phyloP scores from a whole-genome alignment of 2,888 invertebrate species.

The Dermolepida albohirtum region DNA sequence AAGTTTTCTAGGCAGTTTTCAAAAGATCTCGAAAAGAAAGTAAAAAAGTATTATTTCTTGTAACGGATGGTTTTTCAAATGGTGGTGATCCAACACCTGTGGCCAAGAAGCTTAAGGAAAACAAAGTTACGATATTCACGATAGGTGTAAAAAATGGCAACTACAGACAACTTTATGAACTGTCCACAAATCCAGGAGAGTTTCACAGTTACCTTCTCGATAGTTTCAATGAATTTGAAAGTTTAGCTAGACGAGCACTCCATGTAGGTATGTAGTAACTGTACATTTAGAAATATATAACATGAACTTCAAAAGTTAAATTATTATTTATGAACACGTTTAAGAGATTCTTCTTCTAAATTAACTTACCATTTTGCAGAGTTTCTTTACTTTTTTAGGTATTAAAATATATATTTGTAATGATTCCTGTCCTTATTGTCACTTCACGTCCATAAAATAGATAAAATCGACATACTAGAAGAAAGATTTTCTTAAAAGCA shows the following conservation, averaged over 20 bases:
- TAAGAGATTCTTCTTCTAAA: too few relatives aligned
- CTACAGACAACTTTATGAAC: constrained; percentile 71
- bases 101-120: constrained; percentile 69
- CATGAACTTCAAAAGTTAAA: not conserved
- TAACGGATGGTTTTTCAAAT: constrained; percentile 80
- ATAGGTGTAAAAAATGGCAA: constrained; percentile 75
- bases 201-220: constrained; percentile 75
- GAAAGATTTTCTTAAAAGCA: too few relatives aligned
- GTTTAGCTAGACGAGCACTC: constrained; percentile 74
- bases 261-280: constrained; percentile 70
- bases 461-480: too few relatives aligned
- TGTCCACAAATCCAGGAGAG: constrained; percentile 73
- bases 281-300: constrained; percentile 1
- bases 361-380: too few relatives aligned
- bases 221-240: constrained; percentile 77
- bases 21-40: constrained; percentile 64
- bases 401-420: too few relatives aligned
- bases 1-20: constrained; percentile 63
- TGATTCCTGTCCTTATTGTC: too few relatives aligned
- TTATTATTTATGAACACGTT: too few relatives aligned
- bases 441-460: too few relatives aligned
- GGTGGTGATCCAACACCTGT: constrained; percentile 75
- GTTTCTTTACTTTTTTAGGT: too few relatives aligned
- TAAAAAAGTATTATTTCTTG: constrained; percentile 73
- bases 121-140: constrained; percentile 69